These are phyloP conservation scores for Drosophila ochracea DNA, from an alignment of 2,888 invertebrate species.

Conservation along the genomic window DNA sequence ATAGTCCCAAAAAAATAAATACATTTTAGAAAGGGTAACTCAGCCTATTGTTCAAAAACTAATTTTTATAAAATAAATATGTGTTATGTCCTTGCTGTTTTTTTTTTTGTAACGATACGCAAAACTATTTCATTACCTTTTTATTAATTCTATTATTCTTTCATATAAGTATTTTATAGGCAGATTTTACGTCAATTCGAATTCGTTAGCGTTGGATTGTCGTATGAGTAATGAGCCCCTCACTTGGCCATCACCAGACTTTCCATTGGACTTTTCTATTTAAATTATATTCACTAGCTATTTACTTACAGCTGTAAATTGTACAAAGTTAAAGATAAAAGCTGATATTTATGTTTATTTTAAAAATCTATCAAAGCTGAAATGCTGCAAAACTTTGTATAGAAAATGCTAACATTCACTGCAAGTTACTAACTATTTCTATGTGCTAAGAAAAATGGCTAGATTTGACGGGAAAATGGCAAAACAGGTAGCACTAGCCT, in stretches of 20 bases:
- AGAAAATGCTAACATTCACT: background rate
- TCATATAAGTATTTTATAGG: background rate
- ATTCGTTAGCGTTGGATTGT: too few relatives aligned
- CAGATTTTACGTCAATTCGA: too few relatives aligned
- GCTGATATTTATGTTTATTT: background rate
- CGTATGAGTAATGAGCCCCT: background rate
- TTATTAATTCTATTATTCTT: background rate
- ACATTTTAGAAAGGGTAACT: too few relatives aligned
- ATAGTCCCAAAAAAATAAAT: too few relatives aligned
- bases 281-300: background rate
- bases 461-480: background rate
- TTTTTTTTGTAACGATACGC: too few relatives aligned
- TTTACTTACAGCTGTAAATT: background rate
- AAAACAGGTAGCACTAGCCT: slow-evolving; percentile 11
- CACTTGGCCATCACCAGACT: background rate
- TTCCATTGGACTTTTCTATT: background rate
- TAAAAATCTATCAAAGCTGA: background rate
- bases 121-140: too few relatives aligned
- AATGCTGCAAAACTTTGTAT: background rate
- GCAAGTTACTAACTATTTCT: too few relatives aligned
- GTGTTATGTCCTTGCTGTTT: too few relatives aligned
- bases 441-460: background rate
- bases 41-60: too few relatives aligned
- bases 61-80: too few relatives aligned
- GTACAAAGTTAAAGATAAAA: background rate